Percentiles rank a stretch among this genome's conserved stretches.
Evolutionary conservation across 1,140 invertebrate genomes (phyloP).

Genomic region (Heterodera schachtii): DNA sequence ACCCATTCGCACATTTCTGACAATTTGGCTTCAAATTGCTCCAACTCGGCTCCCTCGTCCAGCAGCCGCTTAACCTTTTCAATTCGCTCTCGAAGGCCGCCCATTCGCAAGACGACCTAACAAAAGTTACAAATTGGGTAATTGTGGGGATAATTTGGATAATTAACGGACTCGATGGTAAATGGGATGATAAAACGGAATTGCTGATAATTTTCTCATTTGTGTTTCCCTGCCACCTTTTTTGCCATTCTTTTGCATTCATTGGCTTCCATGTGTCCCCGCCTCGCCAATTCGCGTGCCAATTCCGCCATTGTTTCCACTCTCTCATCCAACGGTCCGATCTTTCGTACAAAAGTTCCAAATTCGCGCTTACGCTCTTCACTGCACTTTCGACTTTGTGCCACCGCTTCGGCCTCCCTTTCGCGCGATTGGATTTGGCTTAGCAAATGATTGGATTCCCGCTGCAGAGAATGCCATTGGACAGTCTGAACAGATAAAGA

Average conservation of each 20-base stretch:
- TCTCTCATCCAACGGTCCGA: constrained; percentile 73
- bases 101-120: constrained; percentile 65
- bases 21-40: constrained; percentile 83
- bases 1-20: constrained; percentile 79
- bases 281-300: constrained; percentile 62
- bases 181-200: too few species aligned
- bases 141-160: not conserved
- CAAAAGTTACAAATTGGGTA: too few species aligned
- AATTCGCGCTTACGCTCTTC: constrained; percentile 68
- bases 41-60: constrained; percentile 80
- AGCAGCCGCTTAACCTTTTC: constrained; percentile 72
- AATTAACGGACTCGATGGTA: too few species aligned
- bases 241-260: constrained; percentile 55
- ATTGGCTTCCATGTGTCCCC: constrained; percentile 68
- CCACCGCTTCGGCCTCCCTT: constrained; percentile 67
- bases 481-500: constrained; percentile 68
- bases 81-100: constrained; percentile 74
- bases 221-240: not conserved
- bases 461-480: constrained; percentile 88
- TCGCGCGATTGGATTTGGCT: constrained; percentile 73
- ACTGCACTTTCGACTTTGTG: constrained; percentile 73
- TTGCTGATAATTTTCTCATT: too few species aligned
- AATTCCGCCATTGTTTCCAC: constrained; percentile 50
- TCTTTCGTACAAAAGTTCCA: constrained; percentile 73
- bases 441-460: constrained; percentile 90